Conservation (phyloP, 92 coral and sea anemone species). For the Meandrina meandrites region DNA sequence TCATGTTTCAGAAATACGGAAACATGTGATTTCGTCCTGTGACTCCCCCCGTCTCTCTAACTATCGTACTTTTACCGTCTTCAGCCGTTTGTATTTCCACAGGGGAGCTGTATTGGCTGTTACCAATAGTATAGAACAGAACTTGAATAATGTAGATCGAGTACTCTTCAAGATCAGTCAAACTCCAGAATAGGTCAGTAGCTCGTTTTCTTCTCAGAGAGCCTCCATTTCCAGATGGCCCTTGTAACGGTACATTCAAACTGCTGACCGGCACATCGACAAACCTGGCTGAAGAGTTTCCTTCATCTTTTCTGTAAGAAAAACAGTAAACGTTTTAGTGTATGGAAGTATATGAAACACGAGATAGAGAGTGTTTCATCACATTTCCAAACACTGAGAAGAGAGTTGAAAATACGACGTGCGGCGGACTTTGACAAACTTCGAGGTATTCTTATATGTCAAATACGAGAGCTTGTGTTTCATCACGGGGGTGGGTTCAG, state of each 20-base stretch:
- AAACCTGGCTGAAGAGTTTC: constrained; percentile 3
- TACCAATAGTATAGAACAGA: constrained; percentile 52
- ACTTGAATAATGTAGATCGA: constrained; percentile 58
- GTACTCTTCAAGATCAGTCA: constrained; percentile 62
- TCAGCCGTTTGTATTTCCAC: constrained; percentile 64
- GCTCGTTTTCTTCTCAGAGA: constrained; percentile 30
- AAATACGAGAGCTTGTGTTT: too few relatives aligned
- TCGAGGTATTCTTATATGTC: too few relatives aligned
- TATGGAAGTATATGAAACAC: too few relatives aligned
- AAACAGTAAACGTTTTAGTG: background rate
- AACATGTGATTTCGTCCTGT: too few relatives aligned
- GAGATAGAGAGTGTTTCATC: too few relatives aligned
- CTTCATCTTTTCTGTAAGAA: constrained; percentile 16
- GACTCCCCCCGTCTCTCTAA: too few relatives aligned
- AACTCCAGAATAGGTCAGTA: constrained; percentile 9
- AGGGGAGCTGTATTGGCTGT: constrained; percentile 61
- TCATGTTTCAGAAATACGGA: too few relatives aligned
- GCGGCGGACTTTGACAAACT: too few relatives aligned
- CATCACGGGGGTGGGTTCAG: too few relatives aligned
- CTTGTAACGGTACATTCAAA: background rate
- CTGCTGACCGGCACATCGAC: background rate
- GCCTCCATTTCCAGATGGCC: background rate
- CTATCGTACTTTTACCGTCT: constrained; percentile 50
- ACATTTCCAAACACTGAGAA: too few relatives aligned
- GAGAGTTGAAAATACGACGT: too few relatives aligned